Conservation (phyloP, 37 sponge, comb jelly and placozoan genomes). For the Amphimedon queenslandica region DNA sequence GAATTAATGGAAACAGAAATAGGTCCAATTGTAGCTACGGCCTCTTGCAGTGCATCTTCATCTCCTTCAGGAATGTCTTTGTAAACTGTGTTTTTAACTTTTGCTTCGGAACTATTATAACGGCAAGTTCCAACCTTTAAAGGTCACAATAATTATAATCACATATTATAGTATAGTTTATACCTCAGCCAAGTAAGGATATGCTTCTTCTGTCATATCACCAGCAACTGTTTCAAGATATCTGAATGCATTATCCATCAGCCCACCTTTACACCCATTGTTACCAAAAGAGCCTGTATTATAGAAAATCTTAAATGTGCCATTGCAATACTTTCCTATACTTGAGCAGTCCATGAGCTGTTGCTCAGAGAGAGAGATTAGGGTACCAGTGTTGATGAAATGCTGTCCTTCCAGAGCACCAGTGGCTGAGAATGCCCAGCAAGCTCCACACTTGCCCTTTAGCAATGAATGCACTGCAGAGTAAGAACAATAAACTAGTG, state of each 20-base stretch:
- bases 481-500: too few species aligned
- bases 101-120: slow-evolving; percentile 48
- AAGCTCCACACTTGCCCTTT: slow-evolving; percentile 88
- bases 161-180: too few species aligned
- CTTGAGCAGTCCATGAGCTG: too few species aligned
- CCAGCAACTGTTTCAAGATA: slow-evolving; percentile 79
- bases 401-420: slow-evolving; percentile 95
- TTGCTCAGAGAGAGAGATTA: slow-evolving; percentile 90
- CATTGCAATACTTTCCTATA: too few species aligned
- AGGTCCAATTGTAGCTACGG: too few species aligned
- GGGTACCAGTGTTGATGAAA: slow-evolving; percentile 73
- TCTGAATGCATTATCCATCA: slow-evolving; percentile 84
- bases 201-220: slow-evolving; percentile 78
- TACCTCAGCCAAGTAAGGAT: slow-evolving; percentile 83
- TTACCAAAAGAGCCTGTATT: too few species aligned
- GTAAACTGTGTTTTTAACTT: slow-evolving; percentile 57
- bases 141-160: too few species aligned
- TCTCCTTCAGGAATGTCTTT: too few species aligned
- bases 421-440: slow-evolving; percentile 95
- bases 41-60: too few species aligned
- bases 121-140: slow-evolving; percentile 67
- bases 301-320: too few species aligned
- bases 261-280: slow-evolving; percentile 87
- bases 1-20: too few species aligned
- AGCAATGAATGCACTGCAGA: neutral